Evolutionary conservation across 1,140 invertebrate genomes (phyloP).

Genomic region (Ceratina japonica): DNA sequence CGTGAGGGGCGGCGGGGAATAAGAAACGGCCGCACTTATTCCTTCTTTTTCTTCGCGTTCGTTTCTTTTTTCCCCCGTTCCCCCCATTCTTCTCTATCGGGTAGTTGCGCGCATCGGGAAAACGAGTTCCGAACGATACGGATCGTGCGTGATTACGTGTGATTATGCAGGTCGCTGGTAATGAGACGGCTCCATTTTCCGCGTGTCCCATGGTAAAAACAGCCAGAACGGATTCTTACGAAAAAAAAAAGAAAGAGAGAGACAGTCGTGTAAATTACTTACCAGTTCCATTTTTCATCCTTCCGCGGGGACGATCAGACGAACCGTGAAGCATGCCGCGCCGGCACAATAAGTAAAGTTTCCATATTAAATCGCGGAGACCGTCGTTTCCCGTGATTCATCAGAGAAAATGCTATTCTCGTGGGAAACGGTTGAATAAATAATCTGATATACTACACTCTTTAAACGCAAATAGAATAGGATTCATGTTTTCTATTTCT

Average conservation of each 20-base stretch:
- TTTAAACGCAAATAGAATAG: no score
- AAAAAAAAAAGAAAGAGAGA: neutral
- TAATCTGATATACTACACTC: no score
- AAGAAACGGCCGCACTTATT: slow-evolving; percentile 27
- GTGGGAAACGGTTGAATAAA: no score
- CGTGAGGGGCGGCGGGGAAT: slow-evolving; percentile 52
- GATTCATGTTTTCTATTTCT: no score
- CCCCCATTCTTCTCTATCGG: neutral
- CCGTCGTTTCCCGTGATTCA: slow-evolving; percentile 20
- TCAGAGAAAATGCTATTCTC: slow-evolving; percentile 4
- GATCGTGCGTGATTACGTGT: slow-evolving; percentile 6
- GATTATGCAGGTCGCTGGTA: slow-evolving; percentile 13
- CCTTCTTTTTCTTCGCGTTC: slow-evolving; percentile 28
- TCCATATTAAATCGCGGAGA: slow-evolving; percentile 19
- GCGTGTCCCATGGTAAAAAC: neutral
- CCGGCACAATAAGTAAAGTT: slow-evolving; percentile 1
- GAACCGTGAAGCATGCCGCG: neutral
- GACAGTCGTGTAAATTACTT: slow-evolving; percentile 22
- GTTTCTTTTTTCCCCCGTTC: slow-evolving; percentile 10
- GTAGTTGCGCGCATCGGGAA: slow-evolving; percentile 39
- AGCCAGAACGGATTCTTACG: neutral
- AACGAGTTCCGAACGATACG: slow-evolving; percentile 26
- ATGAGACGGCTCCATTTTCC: slow-evolving; percentile 2
- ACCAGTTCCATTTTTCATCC: neutral
- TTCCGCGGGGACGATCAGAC: slow-evolving; percentile 8